phyloP scores from a whole-genome alignment of 2,113 vertebrate genomes.

The Egretta garzetta region DNA sequence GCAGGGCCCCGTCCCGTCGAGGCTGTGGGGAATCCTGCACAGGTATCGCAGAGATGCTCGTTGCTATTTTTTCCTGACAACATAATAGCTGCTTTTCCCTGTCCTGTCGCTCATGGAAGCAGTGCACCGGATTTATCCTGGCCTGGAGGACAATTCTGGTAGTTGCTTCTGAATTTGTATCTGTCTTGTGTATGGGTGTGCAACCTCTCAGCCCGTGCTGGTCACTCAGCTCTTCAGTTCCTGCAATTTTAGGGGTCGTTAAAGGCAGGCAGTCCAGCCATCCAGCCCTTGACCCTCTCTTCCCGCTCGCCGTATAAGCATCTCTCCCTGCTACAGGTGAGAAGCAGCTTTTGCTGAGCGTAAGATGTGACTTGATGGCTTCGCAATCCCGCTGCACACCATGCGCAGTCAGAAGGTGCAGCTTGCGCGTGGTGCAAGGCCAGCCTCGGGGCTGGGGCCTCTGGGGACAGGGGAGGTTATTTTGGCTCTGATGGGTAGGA shows the following conservation, averaged over 20 bases:
- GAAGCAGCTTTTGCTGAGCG: background rate
- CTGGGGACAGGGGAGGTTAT: background rate
- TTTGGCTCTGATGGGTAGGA: background rate
- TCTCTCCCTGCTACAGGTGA: background rate
- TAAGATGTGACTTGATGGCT: background rate
- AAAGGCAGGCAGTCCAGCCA: background rate
- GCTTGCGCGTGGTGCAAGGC: accelerated
- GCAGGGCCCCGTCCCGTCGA: background rate
- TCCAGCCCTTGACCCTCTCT: background rate
- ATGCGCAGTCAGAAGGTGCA: background rate
- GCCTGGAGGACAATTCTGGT: background rate
- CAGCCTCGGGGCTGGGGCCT: accelerated
- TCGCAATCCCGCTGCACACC: background rate
- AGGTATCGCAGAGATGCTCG: background rate
- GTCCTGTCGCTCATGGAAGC: background rate
- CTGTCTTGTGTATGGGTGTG: background rate
- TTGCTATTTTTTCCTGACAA: background rate
- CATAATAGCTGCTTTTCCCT: background rate
- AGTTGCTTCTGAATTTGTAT: background rate
- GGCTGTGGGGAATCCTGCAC: background rate
- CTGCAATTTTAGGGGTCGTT: background rate
- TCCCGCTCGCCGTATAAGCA: background rate
- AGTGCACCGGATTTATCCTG: background rate
- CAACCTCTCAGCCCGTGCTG: background rate
- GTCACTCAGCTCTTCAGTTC: background rate